Evolutionary conservation across 2,113 vertebrate species (phyloP).

Genomic region (Hiodon alosoides): DNA sequence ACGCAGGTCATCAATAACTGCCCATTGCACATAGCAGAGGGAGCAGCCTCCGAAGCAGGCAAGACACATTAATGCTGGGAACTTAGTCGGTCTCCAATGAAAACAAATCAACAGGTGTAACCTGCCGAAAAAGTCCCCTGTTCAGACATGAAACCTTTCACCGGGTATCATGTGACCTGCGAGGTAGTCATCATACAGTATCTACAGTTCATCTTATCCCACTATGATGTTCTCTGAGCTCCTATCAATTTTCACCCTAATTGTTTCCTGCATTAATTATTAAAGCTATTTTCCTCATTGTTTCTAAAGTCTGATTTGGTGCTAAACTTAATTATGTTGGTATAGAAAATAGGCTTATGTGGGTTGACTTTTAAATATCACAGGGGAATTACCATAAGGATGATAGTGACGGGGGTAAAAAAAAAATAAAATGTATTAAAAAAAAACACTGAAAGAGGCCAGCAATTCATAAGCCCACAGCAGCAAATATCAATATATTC

Average conservation of each 20-base stretch:
- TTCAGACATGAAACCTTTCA: conserved; percentile 23
- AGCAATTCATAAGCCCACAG: too few relatives aligned
- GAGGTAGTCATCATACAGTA: conserved; percentile 10
- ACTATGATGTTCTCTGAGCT: conserved; percentile 51
- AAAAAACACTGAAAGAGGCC: too few relatives aligned
- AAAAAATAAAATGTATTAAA: too few relatives aligned
- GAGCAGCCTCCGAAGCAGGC: neutral
- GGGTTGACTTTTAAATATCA: conserved; percentile 56
- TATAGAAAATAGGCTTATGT: neutral
- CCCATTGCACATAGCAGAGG: neutral
- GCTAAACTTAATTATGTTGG: conserved; percentile 68
- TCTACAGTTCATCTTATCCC: conserved; percentile 25
- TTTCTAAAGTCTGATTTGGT: conserved; percentile 70
- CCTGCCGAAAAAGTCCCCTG: conserved; percentile 9
- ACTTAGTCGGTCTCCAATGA: neutral
- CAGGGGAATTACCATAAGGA: conserved; percentile 38
- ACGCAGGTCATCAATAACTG: neutral
- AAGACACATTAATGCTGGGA: neutral
- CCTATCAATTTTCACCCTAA: conserved; percentile 65
- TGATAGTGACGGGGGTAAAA: neutral
- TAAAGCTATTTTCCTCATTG: conserved; percentile 66
- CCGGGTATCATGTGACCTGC: conserved; percentile 18
- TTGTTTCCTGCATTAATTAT: conserved; percentile 76
- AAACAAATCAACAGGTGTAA: conserved; percentile 7
- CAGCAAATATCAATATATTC: too few relatives aligned